Base-by-base conservation (phyloP, 2,888 invertebrate genomes). In the Parnassius mnemosyne region DNA sequence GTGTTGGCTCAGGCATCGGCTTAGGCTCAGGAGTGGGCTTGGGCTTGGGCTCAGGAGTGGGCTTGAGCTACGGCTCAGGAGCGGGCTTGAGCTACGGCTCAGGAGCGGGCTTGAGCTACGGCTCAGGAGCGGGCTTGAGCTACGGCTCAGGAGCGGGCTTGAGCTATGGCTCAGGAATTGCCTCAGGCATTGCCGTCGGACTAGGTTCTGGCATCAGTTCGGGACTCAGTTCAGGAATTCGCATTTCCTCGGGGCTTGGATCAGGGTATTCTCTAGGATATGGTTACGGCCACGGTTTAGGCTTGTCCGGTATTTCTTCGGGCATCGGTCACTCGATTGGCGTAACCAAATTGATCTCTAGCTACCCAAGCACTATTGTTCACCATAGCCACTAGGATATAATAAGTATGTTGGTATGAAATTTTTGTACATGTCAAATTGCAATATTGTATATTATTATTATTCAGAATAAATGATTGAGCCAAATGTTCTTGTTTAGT, bases 371-470 rank as follows among this genome's bases (percentile, higher is more conserved):
- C 58, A 41, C 20, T 60, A 53, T 52, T 57, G 53, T 20, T 60
- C 64, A 64, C 58, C 61, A 60, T 60, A 64, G 61, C 49, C 65
- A 67, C 54, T 67, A 67, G 57, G 56, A 51, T 52, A 51, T 64
- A 59, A 61, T 60, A 56, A 53, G 60, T 56, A 47, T 59, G 47
- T 59, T 60, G 52, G 61, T 57, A 65, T 65, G 65, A 68, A 63
- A 52, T 58, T 34, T 57, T 61, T 65, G 67, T 72, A 69, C 68
- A 69, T 68, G 67, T 71, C 67, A 56, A 67, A 68, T 60, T 71
- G 67, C 66, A 71, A 71, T 66, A 60, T 51, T 60, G 54, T 60
- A 7, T 34, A 57, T 57, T 64, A 60, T 60, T 64, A 60, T 64
- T 62, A 59, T 60, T 64, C 57, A 60, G 57, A 64, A 60, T 64